Conservation (phyloP, 92 coral and sea anemone genomes). For the Palythoa caribaeorum region DNA sequence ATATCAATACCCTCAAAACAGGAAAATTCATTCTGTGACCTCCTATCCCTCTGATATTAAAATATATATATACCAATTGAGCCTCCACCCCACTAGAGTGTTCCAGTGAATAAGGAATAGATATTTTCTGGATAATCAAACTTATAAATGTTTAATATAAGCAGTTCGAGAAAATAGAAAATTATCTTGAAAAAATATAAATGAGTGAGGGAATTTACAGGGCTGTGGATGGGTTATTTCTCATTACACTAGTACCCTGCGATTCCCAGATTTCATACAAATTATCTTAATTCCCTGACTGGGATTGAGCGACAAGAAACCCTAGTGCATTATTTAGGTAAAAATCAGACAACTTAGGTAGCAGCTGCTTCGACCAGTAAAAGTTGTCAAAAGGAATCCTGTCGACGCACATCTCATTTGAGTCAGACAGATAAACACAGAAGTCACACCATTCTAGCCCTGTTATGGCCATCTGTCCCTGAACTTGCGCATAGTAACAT, state of each 20-base stretch:
- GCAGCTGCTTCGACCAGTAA: slow-evolving; percentile 44
- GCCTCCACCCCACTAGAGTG: slow-evolving; percentile 27
- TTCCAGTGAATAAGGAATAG: slow-evolving; percentile 1
- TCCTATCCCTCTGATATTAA: slow-evolving; percentile 17
- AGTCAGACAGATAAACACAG: slow-evolving; percentile 43
- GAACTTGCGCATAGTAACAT: slow-evolving; percentile 36
- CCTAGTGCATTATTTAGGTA: slow-evolving; percentile 46
- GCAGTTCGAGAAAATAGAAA: neutral
- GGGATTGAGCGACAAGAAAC: slow-evolving; percentile 35
- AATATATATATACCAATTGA: slow-evolving; percentile 9
- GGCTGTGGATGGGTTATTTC: slow-evolving; percentile 19
- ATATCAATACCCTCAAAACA: slow-evolving; percentile 13
- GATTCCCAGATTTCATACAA: slow-evolving; percentile 35
- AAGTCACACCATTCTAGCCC: neutral
- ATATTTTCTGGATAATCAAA: slow-evolving; percentile 23
- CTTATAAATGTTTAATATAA: slow-evolving; percentile 2
- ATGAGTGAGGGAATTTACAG: slow-evolving; percentile 1
- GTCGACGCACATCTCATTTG: slow-evolving; percentile 57
- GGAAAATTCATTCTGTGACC: slow-evolving; percentile 23
- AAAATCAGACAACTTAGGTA: slow-evolving; percentile 53
- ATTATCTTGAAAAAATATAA: neutral
- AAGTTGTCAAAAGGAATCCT: slow-evolving; percentile 48
- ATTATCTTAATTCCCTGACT: slow-evolving; percentile 25
- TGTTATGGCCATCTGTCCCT: neutral
- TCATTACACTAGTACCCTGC: slow-evolving; percentile 9